Evolutionary conservation across 2,113 vertebrate genomes (phyloP), one percentile per base, ranked within the genome.

Genomic region (Rutilus rutilus): DNA sequence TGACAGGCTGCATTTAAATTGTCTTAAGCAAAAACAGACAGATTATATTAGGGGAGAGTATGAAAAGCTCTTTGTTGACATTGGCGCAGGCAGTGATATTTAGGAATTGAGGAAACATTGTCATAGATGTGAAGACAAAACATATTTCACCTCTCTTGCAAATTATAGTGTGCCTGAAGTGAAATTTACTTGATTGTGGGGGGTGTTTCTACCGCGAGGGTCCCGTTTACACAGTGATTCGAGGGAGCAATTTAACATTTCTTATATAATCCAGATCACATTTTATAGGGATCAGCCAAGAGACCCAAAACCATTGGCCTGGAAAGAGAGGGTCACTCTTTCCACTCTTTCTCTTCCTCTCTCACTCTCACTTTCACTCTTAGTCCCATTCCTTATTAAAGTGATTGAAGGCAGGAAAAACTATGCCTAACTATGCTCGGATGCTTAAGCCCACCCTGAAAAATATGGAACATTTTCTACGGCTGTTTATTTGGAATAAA

Each of bases 401-500:
- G 60, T 90, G 85, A 88, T 84, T 89, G 87, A 89, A 85, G 64
- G 67, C 87, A 82, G 84, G 82, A 65, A 82, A 90, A 83, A n/a
- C 60, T 86, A 76, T 62, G 36, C 85, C 85, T 78, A 81, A 81
- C 60, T 67, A 50, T 52, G 79, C 62, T 73, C 11, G 11, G 64
- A 71, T 85, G 75, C 85, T 88, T 77, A 77, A 84, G 84, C 64
- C 87, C 78, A 88, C 86, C 89, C 79, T 80, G 52, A 65, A 88
- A 86, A 91, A 65, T 77, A 83, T 76, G 62, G 79, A 86, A 84
- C 83, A 76, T 87, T 90, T 86, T 84, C 87, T 78, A 81, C 39
- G 64, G 64, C 65, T 88, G 86, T 88, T 84, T 85, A 89, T 88
- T 90, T 90, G 79, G 86, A 90, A 86, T 87, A 83, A 90, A 87